Conservation (phyloP, 1,140 invertebrate species). For the Hormaphis cornu region DNA sequence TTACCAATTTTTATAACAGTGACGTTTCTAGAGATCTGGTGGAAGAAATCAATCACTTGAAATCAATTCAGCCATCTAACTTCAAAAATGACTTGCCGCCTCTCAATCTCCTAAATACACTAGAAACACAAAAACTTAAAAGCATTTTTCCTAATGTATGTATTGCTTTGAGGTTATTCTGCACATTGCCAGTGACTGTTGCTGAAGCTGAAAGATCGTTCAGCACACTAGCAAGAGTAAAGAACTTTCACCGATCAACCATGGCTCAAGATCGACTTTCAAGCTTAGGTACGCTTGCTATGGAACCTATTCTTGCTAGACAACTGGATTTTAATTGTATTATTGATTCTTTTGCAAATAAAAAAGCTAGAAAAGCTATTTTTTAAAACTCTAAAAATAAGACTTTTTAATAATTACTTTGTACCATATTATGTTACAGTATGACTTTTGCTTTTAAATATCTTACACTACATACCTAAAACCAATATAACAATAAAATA, state of each 20-base stretch:
- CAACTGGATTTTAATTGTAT: too few species aligned
- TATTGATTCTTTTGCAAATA: too few species aligned
- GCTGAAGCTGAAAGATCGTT: not conserved
- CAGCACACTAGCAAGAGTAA: not conserved
- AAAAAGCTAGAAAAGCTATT: too few species aligned
- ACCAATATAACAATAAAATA: too few species aligned
- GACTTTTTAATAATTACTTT: too few species aligned
- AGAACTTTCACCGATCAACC: not conserved
- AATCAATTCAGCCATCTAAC: not conserved
- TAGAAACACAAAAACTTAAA: not conserved
- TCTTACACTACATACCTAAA: too few species aligned
- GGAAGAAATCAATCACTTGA: not conserved
- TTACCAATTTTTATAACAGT: not conserved
- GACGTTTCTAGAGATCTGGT: not conserved
- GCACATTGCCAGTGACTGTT: not conserved
- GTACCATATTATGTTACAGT: too few species aligned
- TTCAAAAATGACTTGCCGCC: not conserved
- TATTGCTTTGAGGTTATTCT: constrained; percentile 66
- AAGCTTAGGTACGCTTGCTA: too few species aligned
- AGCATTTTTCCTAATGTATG: constrained; percentile 44
- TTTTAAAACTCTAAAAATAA: too few species aligned
- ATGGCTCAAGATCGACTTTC: not conserved
- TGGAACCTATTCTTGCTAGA: too few species aligned
- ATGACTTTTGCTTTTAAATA: too few species aligned
- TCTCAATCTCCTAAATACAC: not conserved